Percentiles rank a stretch among this genome's conserved stretches.
Conservation (phyloP, 2,113 vertebrate species). For the Opisthocomus hoazin region DNA sequence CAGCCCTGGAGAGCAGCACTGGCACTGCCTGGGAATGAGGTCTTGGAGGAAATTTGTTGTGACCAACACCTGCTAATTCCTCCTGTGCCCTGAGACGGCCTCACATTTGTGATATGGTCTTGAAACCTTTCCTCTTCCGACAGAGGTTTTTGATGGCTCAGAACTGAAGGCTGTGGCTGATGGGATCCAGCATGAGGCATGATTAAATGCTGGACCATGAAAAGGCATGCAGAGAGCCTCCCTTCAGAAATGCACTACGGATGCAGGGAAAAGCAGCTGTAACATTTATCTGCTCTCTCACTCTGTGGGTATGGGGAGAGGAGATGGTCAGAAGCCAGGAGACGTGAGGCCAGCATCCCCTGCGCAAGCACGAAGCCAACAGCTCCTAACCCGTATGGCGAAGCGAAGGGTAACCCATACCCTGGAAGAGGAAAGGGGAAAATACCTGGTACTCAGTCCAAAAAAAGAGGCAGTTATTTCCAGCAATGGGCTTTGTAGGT, state of each 20-base stretch:
- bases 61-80: not conserved
- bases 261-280: not conserved
- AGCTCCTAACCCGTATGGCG: not conserved
- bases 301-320: not conserved
- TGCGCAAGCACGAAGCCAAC: not conserved
- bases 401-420: not conserved
- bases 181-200: not conserved
- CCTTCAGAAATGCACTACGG: rapidly evolving
- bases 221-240: not conserved
- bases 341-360: not conserved
- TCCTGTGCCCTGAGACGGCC: not conserved
- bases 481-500: rapidly evolving
- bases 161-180: not conserved
- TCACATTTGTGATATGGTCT: rapidly evolving
- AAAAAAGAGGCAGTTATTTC: not conserved
- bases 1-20: not conserved
- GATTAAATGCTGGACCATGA: not conserved
- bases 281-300: not conserved
- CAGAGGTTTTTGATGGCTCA: not conserved
- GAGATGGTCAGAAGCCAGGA: not conserved
- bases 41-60: not conserved
- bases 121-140: not conserved
- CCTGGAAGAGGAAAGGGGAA: not conserved
- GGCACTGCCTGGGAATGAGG: rapidly evolving
- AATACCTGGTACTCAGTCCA: not conserved